These are phyloP conservation scores for Poicephalus gulielmi DNA, from an alignment of 2,113 vertebrate genomes.

Conservation along the genomic window DNA sequence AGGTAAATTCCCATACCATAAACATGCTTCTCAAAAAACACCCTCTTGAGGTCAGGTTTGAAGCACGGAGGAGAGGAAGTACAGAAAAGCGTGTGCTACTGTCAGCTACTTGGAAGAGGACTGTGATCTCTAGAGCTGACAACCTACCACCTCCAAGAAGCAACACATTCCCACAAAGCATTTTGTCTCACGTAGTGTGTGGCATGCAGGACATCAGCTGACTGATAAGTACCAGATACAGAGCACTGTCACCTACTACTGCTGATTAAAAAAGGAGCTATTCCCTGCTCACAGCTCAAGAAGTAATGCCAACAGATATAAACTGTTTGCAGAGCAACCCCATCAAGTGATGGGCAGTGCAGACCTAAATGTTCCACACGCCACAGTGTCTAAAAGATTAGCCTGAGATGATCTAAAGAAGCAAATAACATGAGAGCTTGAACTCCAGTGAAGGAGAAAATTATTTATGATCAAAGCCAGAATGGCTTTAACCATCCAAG, in stretches of 20 bases:
- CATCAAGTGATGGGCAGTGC: fast-evolving
- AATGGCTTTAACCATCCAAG: not conserved
- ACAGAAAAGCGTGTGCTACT: not conserved
- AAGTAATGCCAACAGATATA: not conserved
- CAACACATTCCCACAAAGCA: not conserved
- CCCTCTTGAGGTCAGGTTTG: not conserved
- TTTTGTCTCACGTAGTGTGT: not conserved
- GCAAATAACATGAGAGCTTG: not conserved
- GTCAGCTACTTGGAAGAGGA: not conserved
- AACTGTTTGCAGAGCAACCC: not conserved
- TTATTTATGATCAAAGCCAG: not conserved
- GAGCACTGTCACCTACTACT: not conserved
- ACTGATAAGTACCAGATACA: not conserved
- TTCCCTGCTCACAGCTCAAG: not conserved
- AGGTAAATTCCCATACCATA: not conserved
- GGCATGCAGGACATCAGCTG: not conserved
- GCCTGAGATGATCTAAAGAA: not conserved
- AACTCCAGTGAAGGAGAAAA: not conserved
- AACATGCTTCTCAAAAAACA: not conserved
- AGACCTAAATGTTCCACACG: fast-evolving
- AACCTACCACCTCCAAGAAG: not conserved
- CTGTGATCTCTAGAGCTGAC: not conserved
- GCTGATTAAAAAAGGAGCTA: not conserved
- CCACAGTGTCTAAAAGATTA: not conserved
- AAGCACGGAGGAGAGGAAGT: not conserved